Evolutionary conservation across 2,113 vertebrate species (phyloP), one percentile per base, ranked within the genome.

Genomic region (Mesocricetus auratus): DNA sequence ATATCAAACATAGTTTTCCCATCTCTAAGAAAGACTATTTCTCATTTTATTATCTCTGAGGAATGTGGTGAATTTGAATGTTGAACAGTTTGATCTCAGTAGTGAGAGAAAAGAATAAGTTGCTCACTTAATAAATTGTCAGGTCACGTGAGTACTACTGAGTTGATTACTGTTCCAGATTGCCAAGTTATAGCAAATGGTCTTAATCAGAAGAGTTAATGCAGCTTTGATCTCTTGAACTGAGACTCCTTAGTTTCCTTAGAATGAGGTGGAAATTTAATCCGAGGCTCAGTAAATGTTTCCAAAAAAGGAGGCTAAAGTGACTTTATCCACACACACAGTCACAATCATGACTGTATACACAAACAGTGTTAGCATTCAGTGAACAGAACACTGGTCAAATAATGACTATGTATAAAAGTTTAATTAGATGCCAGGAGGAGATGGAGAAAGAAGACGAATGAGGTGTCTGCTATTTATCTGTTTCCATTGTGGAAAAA

Each of bases 101-200:
- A 74, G 62, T 7, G 22, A 97, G 17, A 97, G 92, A 96, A 94
- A 96, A 92, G 95, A 97, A 97, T 89, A 97, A 97, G 97, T 95
- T 97, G 90, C 90, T 96, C 95, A 94, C 71, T 96, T 97, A 97
- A 97, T 97, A 97, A 97, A 97, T 96, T 97, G 95, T 90, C 89
- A 71, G 92, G 94, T 92, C 96, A 97, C 97, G 96, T 92, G 97
- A 94, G 97, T 96, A 93, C 95, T 75, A 95, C 97, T 97, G 95
- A 96, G 96, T 91, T 96, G 96, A 98, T 96, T 97, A 96, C 95
- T 93, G 93, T 92, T 93, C 90, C 78, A 94, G 93, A 94, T 92
- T 5, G 0, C 92, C 95, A 94, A 97, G 90, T 87, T 95, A 97
- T 94, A 96, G 96, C 89, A 96, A 97, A 93, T 78, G 93, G 85